Evolutionary conservation across 2,888 invertebrate genomes (phyloP), one percentile per base, ranked within the genome.

Genomic region (Tillus elongatus): DNA sequence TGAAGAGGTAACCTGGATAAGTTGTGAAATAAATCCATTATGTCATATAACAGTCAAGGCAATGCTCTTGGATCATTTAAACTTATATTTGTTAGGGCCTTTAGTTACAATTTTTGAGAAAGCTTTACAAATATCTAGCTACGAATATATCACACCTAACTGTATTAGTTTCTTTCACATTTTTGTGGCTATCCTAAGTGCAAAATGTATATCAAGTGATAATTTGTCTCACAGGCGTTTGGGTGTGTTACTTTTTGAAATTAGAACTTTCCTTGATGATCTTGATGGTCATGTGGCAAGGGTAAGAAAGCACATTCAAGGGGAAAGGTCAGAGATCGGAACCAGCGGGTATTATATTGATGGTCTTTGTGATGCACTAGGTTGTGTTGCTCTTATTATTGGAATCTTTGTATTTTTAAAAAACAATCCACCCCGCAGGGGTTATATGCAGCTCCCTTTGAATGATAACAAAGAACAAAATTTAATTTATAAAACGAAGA

Each of bases 221-320:
- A 80, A 73, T 49, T 61, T 90, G 10, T 71, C 77, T 2, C 75
- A 77, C 13, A 70, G 90, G 15, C 72, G 88, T 13, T 46, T 85
- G 0, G 89, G 82, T 0, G 79, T 88, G 0, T 62, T 86, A 2
- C 58, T 90, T 12, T 90, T 87, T 58, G 82, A 87, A 65, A 62
- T 88, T 26, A 71, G 90, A 47, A 84, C 85, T 46, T 87, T 86
- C 66, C 61, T 90, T 35, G 91, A 91, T 54, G 85, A 87, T 53
- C 63, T 91, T 42, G 91, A 91, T 54, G 91, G 91, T 0, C 83
- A 86, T 54, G 83, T 91, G 2, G 89, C 88, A 1, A 74, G 90
- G 41, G 77, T 75, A 14, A 73, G 82, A 37, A 79, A 79, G 52
- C 74, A 86, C 56, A 76, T 85, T 15, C 73, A 76, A 42, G 85